These are phyloP conservation scores for Ceratosolen solmsi DNA, from an alignment of 1,140 invertebrate species.

Conservation along the genomic window DNA sequence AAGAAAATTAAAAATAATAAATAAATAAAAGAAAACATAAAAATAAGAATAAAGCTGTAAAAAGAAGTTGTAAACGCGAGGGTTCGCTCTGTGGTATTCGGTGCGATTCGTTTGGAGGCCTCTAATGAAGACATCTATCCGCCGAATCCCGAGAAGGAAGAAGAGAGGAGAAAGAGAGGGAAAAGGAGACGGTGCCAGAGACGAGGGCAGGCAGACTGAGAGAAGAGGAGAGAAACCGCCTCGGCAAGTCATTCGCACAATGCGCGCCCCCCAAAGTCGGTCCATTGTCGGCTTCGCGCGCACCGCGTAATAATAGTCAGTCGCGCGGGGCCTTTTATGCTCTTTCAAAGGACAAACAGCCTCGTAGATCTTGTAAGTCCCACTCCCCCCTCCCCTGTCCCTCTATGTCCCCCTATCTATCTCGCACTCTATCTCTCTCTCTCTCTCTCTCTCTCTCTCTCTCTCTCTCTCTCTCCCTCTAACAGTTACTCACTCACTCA, in stretches of 20 bases:
- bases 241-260: slow-evolving; percentile 59
- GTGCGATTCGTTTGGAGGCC: slow-evolving; percentile 49
- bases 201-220: neutral
- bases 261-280: slow-evolving; percentile 55
- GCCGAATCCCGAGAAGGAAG: slow-evolving; percentile 53
- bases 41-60: slow-evolving; percentile 34
- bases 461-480: neutral
- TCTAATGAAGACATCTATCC: slow-evolving; percentile 66
- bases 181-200: slow-evolving; percentile 7
- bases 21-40: neutral
- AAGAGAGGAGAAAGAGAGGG: neutral
- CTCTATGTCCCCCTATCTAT: neutral
- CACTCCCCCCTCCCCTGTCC: neutral
- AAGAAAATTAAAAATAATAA: neutral
- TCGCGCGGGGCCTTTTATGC: slow-evolving; percentile 42
- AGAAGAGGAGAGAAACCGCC: slow-evolving; percentile 35
- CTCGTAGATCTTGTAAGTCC: slow-evolving; percentile 46
- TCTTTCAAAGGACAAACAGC: slow-evolving; percentile 37
- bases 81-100: slow-evolving; percentile 52
- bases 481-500: neutral
- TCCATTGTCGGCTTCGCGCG: slow-evolving; percentile 58
- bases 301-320: slow-evolving; percentile 58
- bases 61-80: slow-evolving; percentile 28
- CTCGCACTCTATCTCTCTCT: neutral
- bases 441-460: neutral